Evolutionary conservation across 2,888 invertebrate genomes (phyloP).

Genomic region (Proisotoma minuta): DNA sequence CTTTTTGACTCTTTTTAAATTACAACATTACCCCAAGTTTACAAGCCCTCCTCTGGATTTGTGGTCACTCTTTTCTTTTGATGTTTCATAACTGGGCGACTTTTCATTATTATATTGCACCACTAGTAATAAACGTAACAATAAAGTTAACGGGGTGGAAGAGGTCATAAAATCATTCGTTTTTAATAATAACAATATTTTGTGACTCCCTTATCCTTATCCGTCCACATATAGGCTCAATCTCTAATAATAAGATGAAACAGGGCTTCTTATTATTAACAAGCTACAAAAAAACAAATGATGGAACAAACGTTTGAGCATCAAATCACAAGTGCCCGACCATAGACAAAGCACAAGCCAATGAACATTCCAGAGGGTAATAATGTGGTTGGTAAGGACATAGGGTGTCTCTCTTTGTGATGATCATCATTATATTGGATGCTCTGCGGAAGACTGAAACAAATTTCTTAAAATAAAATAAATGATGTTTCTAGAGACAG

Average conservation of each 20-base stretch:
- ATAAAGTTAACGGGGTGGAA: background rate
- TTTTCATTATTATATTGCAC: too few species aligned
- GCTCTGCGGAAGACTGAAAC: background rate
- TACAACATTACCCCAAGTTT: too few species aligned
- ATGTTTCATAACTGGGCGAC: too few species aligned
- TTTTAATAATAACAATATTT: background rate
- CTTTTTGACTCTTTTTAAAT: too few species aligned
- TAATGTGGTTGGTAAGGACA: too few species aligned
- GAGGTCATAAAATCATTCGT: background rate
- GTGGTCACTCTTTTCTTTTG: slow-evolving; percentile 9
- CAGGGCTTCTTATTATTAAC: too few species aligned
- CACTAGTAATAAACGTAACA: background rate
- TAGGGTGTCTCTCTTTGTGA: slow-evolving; percentile 8
- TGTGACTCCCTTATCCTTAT: too few species aligned
- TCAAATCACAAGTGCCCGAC: too few species aligned
- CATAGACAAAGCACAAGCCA: slow-evolving; percentile 3
- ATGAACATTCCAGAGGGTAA: slow-evolving; percentile 12
- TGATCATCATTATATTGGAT: background rate
- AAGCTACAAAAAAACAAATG: too few species aligned
- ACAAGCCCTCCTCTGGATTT: background rate
- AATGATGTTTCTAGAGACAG: background rate
- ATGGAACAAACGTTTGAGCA: too few species aligned
- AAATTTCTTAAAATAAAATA: slow-evolving; percentile 8
- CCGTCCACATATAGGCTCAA: too few species aligned
- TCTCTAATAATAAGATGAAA: too few species aligned